Evolutionary conservation across 2,797 vertebrate genomes (phyloP).

Genomic region (Phrynocephalus guinanensis): DNA sequence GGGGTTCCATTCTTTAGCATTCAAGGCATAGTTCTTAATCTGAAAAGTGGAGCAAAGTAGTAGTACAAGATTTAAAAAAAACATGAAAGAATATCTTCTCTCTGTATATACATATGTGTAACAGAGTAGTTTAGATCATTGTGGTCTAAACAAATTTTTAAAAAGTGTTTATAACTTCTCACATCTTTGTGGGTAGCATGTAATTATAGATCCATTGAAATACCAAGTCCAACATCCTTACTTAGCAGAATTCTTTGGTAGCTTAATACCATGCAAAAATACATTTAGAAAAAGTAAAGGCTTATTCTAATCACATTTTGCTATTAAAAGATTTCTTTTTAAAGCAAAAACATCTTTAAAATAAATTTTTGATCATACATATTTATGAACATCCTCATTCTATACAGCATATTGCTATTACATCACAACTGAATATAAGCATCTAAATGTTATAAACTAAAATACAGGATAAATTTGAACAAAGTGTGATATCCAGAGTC

Average conservation of each 20-base stretch:
- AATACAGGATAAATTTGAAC: slow-evolving; percentile 8
- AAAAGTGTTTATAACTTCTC: not conserved
- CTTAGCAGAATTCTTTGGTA: not conserved
- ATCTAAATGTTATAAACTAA: slow-evolving; percentile 16
- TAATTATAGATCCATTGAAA: not conserved
- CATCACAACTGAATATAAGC: not conserved
- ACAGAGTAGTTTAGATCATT: not conserved
- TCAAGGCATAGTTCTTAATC: not conserved
- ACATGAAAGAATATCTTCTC: not conserved
- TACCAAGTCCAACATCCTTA: not conserved
- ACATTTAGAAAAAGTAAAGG: not conserved
- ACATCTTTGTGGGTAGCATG: not conserved
- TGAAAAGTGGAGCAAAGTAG: not conserved
- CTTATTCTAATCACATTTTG: not conserved
- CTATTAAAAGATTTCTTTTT: not conserved
- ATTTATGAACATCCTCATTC: slow-evolving; percentile 5
- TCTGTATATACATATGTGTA: not conserved
- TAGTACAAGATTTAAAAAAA: slow-evolving; percentile 1
- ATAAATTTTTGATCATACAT: slow-evolving; percentile 6
- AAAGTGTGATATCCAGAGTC: not conserved
- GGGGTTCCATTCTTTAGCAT: not conserved
- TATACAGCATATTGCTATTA: slow-evolving; percentile 30
- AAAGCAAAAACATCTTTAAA: not conserved
- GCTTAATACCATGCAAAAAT: not conserved
- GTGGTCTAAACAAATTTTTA: not conserved